Evolutionary conservation across 1,140 invertebrate genomes (phyloP).

Genomic region (Apocrypta bakeri): DNA sequence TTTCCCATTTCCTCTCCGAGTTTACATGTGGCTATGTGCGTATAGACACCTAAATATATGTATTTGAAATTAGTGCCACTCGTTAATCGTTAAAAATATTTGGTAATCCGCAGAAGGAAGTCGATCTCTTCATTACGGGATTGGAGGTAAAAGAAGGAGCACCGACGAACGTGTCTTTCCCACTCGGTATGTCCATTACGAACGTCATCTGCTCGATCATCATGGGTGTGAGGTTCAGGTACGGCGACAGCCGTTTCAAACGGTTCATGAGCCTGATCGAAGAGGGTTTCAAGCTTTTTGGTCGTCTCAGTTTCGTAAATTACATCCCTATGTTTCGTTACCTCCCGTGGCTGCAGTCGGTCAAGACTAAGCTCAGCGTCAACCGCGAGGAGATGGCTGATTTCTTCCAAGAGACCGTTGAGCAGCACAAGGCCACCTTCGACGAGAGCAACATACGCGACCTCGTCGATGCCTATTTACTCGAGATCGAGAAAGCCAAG

Average conservation of each 20-base stretch:
- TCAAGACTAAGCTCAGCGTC: conserved; percentile 84
- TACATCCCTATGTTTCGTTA: conserved; percentile 84
- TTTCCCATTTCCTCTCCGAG: no score
- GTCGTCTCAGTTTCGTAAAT: conserved; percentile 78
- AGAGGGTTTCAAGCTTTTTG: conserved; percentile 91
- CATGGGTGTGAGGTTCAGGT: conserved; percentile 90
- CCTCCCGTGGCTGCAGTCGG: conserved; percentile 82
- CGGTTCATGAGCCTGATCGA: conserved; percentile 89
- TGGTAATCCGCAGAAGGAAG: conserved; percentile 80
- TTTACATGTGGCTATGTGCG: no score
- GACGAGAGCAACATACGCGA: conserved; percentile 86
- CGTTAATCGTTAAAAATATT: no score
- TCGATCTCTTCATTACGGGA: conserved; percentile 81
- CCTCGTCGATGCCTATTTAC: conserved; percentile 89
- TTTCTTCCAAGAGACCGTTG: conserved; percentile 89
- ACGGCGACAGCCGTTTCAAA: conserved; percentile 84
- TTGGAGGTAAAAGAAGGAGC: conserved; percentile 77
- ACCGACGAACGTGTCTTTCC: conserved; percentile 81
- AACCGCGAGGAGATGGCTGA: conserved; percentile 89
- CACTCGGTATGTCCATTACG: conserved; percentile 86
- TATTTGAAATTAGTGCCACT: no score
- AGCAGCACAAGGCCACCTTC: conserved; percentile 85
- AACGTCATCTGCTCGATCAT: conserved; percentile 94
- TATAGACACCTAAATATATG: background rate
- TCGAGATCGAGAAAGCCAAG: conserved; percentile 88